phyloP scores from a whole-genome alignment of 2,888 invertebrate species.

The Tachystola acroxantha region DNA sequence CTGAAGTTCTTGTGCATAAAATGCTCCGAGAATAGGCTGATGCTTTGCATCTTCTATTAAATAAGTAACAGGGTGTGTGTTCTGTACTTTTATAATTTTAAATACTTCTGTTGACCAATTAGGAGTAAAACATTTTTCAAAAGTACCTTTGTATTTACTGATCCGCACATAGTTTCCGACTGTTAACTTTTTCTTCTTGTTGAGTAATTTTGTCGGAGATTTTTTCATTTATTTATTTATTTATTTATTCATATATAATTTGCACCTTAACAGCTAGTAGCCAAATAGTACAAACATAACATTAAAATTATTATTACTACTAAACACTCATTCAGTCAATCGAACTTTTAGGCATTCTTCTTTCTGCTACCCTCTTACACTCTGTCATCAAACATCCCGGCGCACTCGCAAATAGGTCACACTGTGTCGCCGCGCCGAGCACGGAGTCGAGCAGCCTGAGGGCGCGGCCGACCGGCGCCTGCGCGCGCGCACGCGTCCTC shows the following conservation, averaged over 20 bases:
- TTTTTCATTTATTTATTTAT: too few relatives aligned
- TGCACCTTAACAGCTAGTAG: too few relatives aligned
- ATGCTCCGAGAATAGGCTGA: slow-evolving; percentile 29
- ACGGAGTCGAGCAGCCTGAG: neutral
- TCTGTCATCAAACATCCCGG: neutral
- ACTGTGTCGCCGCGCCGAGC: neutral
- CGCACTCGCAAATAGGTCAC: neutral
- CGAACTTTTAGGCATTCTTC: neutral
- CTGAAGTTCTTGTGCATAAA: slow-evolving; percentile 33
- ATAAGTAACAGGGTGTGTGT: slow-evolving; percentile 27
- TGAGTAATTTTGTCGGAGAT: too few relatives aligned
- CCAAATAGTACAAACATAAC: too few relatives aligned
- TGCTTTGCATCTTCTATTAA: slow-evolving; percentile 25
- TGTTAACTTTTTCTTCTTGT: slow-evolving; percentile 14
- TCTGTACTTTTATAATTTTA: slow-evolving; percentile 20
- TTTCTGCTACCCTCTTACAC: neutral
- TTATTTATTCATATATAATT: too few relatives aligned
- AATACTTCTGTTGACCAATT: slow-evolving; percentile 35
- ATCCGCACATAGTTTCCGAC: slow-evolving; percentile 23
- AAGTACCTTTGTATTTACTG: slow-evolving; percentile 17
- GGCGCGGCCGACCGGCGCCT: neutral
- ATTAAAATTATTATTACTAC: too few relatives aligned
- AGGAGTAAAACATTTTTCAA: slow-evolving; percentile 29
- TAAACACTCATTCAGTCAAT: too few relatives aligned
- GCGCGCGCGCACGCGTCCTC: neutral